phyloP scores from a whole-genome alignment of 2,888 invertebrate genomes.

The Eupelmus urozonus region DNA sequence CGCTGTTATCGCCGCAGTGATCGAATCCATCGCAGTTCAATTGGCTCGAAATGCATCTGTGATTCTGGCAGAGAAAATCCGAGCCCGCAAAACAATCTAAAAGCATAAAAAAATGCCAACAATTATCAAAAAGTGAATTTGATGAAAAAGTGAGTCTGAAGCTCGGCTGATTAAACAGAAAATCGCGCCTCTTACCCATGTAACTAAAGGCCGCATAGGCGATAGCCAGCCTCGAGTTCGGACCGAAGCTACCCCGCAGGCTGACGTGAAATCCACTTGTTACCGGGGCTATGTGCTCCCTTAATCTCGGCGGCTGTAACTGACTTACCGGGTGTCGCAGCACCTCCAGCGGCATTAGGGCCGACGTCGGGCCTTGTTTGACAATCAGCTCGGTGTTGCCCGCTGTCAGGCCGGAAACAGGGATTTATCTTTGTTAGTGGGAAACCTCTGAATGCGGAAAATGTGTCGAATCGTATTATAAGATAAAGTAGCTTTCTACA shows the following conservation, averaged over 20 bases:
- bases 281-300: constrained; percentile 82
- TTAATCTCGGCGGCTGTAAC: constrained; percentile 72
- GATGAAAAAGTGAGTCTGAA: no score
- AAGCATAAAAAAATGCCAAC: background rate
- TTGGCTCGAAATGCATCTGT: constrained; percentile 83
- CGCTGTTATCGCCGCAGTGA: constrained; percentile 86
- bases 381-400: constrained; percentile 82
- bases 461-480: no score
- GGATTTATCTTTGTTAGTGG: background rate
- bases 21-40: constrained; percentile 87
- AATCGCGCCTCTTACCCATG: constrained; percentile 78
- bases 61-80: constrained; percentile 85
- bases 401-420: constrained; percentile 73
- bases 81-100: constrained; percentile 83
- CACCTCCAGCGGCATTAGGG: constrained; percentile 80
- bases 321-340: constrained; percentile 79
- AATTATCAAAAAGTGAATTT: constrained; percentile 10
- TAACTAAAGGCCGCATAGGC: constrained; percentile 86
- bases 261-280: constrained; percentile 85
- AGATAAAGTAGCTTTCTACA: no score
- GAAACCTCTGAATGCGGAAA: no score
- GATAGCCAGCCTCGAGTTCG: constrained; percentile 82
- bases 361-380: constrained; percentile 84
- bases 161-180: background rate
- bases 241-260: constrained; percentile 82